These are phyloP conservation scores for Sparus aurata DNA, from an alignment of 2,797 vertebrate species.

Conservation along the genomic window DNA sequence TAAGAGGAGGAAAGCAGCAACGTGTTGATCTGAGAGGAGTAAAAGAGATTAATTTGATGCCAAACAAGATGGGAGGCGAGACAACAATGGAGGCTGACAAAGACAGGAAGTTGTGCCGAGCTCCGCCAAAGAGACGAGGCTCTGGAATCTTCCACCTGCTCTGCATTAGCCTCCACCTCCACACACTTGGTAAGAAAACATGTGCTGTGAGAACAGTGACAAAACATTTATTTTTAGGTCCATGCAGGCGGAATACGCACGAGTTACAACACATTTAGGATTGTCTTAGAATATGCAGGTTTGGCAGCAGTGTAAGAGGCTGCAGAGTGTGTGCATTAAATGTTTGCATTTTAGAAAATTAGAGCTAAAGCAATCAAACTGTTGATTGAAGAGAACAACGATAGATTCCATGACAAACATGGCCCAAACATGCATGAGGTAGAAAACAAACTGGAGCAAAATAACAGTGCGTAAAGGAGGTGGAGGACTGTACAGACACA, in stretches of 20 bases:
- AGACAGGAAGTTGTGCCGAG: constrained; percentile 75
- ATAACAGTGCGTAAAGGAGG: neutral
- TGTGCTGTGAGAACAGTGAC: constrained; percentile 14
- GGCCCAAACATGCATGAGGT: neutral
- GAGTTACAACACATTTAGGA: constrained; percentile 25
- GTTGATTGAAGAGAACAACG: neutral
- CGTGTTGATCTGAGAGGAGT: constrained; percentile 37
- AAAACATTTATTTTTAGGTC: constrained; percentile 49
- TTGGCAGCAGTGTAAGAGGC: neutral
- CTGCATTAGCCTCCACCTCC: constrained; percentile 39
- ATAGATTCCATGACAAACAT: neutral
- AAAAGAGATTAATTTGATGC: constrained; percentile 56
- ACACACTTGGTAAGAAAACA: constrained; percentile 18
- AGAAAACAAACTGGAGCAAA: neutral
- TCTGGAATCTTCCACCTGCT: constrained; percentile 74
- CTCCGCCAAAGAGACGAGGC: constrained; percentile 30
- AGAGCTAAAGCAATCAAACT: neutral
- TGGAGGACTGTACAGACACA: neutral
- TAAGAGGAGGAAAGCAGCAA: constrained; percentile 3
- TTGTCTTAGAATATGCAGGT: neutral
- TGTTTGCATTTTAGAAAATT: constrained; percentile 3
- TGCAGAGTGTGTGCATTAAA: neutral
- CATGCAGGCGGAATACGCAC: constrained; percentile 5
- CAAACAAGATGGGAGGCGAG: constrained; percentile 59
- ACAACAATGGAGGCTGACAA: constrained; percentile 76